phyloP scores from a whole-genome alignment of 2,113 vertebrate genomes.

The Sphyrna mokarran region DNA sequence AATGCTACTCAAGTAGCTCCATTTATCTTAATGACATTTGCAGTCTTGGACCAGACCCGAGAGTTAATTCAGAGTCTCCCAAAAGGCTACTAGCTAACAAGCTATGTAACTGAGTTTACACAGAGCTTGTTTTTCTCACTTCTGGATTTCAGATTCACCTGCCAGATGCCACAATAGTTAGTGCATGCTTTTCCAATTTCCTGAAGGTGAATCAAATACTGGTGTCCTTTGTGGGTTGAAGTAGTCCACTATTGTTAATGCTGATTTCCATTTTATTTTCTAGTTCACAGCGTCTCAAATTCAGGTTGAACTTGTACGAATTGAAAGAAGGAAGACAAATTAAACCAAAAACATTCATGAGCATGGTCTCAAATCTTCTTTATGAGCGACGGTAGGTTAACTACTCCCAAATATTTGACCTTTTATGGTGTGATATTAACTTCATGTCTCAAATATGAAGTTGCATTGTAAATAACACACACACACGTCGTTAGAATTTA shows the following conservation, averaged over 20 bases:
- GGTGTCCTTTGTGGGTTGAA: not conserved
- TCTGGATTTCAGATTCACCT: not conserved
- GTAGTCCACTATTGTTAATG: not conserved
- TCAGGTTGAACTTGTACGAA: constrained; percentile 90
- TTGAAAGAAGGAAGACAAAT: constrained; percentile 94
- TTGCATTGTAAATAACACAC: not conserved
- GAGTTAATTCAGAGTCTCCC: not conserved
- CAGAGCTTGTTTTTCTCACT: not conserved
- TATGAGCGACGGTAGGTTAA: constrained; percentile 79
- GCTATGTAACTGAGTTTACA: not conserved
- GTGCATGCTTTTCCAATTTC: not conserved
- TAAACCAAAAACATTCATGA: constrained; percentile 96
- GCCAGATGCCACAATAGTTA: not conserved
- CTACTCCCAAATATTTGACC: not conserved
- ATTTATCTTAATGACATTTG: not conserved
- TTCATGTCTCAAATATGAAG: not conserved
- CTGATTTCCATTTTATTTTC: not conserved
- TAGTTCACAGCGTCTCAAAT: constrained; percentile 91
- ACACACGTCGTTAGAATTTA: not conserved
- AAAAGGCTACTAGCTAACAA: not conserved
- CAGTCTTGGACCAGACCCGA: not conserved
- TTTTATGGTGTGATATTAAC: not conserved
- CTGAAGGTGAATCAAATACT: not conserved
- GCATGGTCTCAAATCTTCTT: constrained; percentile 94
- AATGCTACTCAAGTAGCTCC: not conserved